phyloP scores from a whole-genome alignment of 2,113 vertebrate genomes.

The Oenanthe oenanthe region DNA sequence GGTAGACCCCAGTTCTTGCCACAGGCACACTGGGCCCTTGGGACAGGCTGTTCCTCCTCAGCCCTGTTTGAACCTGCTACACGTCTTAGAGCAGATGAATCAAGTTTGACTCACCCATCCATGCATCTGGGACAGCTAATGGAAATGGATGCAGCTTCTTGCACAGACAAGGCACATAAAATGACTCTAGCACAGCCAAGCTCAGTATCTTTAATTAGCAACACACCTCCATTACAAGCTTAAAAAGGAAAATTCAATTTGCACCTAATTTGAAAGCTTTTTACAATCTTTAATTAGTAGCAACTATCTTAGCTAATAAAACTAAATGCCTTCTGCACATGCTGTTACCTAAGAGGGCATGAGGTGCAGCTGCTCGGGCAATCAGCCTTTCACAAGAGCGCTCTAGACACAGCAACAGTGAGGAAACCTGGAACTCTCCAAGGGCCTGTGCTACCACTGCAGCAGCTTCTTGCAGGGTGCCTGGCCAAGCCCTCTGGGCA shows the following conservation, averaged over 20 bases:
- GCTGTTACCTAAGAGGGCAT: background rate
- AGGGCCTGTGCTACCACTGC: background rate
- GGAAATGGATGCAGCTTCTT: background rate
- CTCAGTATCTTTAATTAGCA: background rate
- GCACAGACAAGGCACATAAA: background rate
- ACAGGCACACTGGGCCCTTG: background rate
- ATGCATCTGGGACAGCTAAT: background rate
- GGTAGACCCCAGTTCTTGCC: fast-evolving
- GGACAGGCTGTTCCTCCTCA: background rate
- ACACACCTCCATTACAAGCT: background rate
- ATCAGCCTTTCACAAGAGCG: background rate
- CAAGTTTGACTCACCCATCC: background rate
- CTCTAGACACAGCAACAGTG: background rate
- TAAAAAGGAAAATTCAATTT: constrained; percentile 22
- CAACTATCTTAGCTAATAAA: constrained; percentile 2
- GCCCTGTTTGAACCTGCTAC: background rate
- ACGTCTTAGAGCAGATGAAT: fast-evolving
- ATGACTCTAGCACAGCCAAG: background rate
- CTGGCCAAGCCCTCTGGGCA: background rate
- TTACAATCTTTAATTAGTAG: constrained; percentile 21
- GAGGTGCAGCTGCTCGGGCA: background rate
- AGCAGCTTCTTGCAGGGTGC: background rate
- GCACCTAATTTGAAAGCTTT: background rate
- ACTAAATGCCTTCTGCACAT: background rate
- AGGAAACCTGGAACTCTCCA: background rate